These are phyloP conservation scores for Aporophyla nigra DNA, from an alignment of 2,888 invertebrate species.

Conservation along the genomic window DNA sequence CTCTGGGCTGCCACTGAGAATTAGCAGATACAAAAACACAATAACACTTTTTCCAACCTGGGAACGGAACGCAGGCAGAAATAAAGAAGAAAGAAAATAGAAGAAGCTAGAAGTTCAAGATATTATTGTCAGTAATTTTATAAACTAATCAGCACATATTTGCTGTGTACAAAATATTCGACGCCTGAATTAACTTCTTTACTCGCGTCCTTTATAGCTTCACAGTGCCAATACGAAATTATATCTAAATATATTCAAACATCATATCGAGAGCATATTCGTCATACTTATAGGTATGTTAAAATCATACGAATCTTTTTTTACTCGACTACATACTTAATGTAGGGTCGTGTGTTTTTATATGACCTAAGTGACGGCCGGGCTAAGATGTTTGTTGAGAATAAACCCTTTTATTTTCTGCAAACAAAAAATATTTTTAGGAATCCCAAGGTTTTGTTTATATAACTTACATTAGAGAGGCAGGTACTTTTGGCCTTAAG, in stretches of 20 bases:
- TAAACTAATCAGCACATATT: background rate
- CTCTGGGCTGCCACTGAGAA: too few species aligned
- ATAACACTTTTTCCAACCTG: too few species aligned
- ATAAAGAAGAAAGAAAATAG: too few species aligned
- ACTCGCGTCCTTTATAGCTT: slow-evolving; percentile 29
- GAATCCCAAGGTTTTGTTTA: slow-evolving; percentile 21
- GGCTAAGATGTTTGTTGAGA: slow-evolving; percentile 27
- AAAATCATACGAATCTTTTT: slow-evolving; percentile 33
- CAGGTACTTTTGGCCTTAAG: slow-evolving; percentile 16
- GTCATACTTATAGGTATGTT: slow-evolving; percentile 11
- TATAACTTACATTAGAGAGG: slow-evolving; percentile 16
- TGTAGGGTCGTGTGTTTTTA: slow-evolving; percentile 20
- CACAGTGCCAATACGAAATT: slow-evolving; percentile 5
- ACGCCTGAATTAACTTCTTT: background rate
- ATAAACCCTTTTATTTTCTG: slow-evolving; percentile 28
- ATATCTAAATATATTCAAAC: slow-evolving; percentile 47
- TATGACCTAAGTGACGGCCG: slow-evolving; percentile 19
- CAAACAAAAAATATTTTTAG: slow-evolving; percentile 32
- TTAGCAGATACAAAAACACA: too few species aligned
- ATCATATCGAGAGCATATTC: slow-evolving; percentile 37
- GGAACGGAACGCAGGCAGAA: too few species aligned
- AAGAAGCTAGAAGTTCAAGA: background rate
- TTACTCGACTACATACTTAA: slow-evolving; percentile 23
- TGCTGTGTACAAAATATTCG: background rate
- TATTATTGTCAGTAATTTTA: background rate